Base-by-base conservation (phyloP, 2,888 invertebrate species). In the Ypsolopha scabrella region DNA sequence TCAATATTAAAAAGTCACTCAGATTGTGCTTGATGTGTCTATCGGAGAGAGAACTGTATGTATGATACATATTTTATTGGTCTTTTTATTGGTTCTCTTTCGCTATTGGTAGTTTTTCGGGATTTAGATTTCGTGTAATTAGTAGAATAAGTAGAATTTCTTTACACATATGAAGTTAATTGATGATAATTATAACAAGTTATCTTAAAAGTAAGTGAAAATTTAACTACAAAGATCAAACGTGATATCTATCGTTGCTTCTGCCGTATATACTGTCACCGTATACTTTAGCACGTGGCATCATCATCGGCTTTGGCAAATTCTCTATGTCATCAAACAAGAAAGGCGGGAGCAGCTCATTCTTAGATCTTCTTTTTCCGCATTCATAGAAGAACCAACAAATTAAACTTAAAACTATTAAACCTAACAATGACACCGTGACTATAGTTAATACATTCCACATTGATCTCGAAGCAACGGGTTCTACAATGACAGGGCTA, bases 261-360 rank as follows among this genome's bases (percentile, higher is more conserved):
- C n/a, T 47, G 36, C 9, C 13, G 3, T 11, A 13, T 9, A 41
- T 39, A n/a, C 39, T 39, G 10, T 41, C 55, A 6, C 54, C 11
- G 50, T 64, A 64, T 7, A 60, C 52, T 53, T 57, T 63, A 24
- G 56, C 62, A 53, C 70, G 62, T 1, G 70, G 70, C 33, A 70
- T 60, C n/a, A 53, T 62, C 6, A 64, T 54, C 2, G 66, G 53
- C 39, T 56, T 59, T 6, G 68, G 63, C 35, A 62, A 54, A 35
- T 59, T 55, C 35, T 69, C 60, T 6, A 59, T 11, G 7, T 50
- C 52, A 51, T 68, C 64, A 3, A 59, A 41, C 34, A 58, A 57
- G 10, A 59, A 10, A 10, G 11, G 7, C 9, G 48, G 41, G 4
- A 9, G 10, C 6, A 41, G 33, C 37, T 49, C 33, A 11, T 44